Evolutionary conservation across 2,888 invertebrate species (phyloP).

Genomic region (Neelides folsomi): DNA sequence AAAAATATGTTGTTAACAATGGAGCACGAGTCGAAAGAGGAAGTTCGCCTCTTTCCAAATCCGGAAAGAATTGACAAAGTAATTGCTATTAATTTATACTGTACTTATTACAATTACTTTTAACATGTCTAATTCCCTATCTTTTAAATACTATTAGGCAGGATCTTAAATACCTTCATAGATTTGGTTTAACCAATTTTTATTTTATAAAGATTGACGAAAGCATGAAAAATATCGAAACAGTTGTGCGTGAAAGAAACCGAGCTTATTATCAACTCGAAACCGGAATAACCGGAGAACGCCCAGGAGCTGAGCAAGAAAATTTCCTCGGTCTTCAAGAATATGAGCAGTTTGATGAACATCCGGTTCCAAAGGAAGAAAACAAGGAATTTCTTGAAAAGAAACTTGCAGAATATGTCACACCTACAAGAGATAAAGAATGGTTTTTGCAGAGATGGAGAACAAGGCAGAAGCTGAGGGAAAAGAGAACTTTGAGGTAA

Average conservation of each 20-base stretch:
- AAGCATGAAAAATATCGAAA: constrained; percentile 86
- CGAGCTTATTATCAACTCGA: constrained; percentile 76
- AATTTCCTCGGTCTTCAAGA: constrained; percentile 30
- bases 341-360: constrained; percentile 25
- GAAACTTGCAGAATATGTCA: constrained; percentile 16
- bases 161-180: no score
- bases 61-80: constrained; percentile 88
- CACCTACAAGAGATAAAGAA: constrained; percentile 13
- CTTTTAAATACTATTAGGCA: background rate
- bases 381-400: constrained; percentile 21
- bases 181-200: background rate
- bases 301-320: constrained; percentile 47
- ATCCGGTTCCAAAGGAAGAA: constrained; percentile 23
- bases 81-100: constrained; percentile 6
- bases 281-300: constrained; percentile 71
- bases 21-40: constrained; percentile 65
- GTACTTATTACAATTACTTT: no score
- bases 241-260: constrained; percentile 82
- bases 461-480: constrained; percentile 8
- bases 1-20: constrained; percentile 93
- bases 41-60: constrained; percentile 62
- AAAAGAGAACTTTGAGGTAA: background rate
- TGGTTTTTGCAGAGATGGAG: constrained; percentile 19
- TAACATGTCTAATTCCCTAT: no score
- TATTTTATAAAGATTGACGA: constrained; percentile 52